Conservation (phyloP, 2,888 invertebrate species). For the Phyllotreta striolata region DNA sequence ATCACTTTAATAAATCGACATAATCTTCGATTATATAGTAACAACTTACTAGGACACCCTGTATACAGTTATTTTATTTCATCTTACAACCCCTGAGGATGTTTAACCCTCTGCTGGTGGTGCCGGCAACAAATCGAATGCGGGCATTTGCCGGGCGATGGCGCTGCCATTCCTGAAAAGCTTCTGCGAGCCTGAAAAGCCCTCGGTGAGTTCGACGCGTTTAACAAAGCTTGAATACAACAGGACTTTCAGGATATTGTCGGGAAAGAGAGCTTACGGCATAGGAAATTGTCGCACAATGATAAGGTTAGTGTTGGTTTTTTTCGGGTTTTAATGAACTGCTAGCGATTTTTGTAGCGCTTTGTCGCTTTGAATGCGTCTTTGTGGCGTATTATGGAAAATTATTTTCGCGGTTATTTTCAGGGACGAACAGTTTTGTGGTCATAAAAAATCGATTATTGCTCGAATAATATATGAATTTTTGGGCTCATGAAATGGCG, state of each 20-base stretch:
- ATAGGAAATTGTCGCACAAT: constrained; percentile 34
- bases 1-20: no score
- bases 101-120: constrained; percentile 43
- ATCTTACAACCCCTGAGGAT: background rate
- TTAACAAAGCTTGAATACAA: constrained; percentile 32
- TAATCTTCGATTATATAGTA: no score
- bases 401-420: constrained; percentile 5
- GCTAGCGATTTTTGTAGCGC: constrained; percentile 23
- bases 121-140: constrained; percentile 34
- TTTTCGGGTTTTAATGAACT: constrained; percentile 28
- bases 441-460: no score
- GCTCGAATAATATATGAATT: no score
- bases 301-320: constrained; percentile 33
- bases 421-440: background rate
- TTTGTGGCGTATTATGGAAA: constrained; percentile 14
- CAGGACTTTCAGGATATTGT: constrained; percentile 36
- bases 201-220: constrained; percentile 21
- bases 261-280: constrained; percentile 33
- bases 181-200: constrained; percentile 11
- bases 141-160: constrained; percentile 42
- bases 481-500: no score
- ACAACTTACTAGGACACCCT: no score
- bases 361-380: constrained; percentile 20
- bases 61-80: background rate
- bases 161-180: constrained; percentile 39